phyloP scores from a whole-genome alignment of 2,888 invertebrate species.

The Pharmacophagus antenor region DNA sequence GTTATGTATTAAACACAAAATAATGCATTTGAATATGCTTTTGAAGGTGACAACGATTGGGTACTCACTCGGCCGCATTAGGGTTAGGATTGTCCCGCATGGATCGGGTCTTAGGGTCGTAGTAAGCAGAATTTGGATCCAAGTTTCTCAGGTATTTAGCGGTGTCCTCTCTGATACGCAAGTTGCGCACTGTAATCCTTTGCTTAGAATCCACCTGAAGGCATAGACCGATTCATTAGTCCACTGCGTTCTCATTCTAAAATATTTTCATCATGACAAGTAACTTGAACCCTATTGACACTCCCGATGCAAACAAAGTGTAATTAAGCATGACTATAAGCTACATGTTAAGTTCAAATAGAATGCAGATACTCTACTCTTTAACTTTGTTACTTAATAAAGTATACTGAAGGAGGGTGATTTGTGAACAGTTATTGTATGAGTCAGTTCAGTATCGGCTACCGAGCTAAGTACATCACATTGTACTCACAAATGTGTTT shows the following conservation, averaged over 20 bases:
- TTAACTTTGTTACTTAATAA: no score
- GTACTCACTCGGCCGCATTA: conserved; percentile 82
- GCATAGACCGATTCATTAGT: not conserved
- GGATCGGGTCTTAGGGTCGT: conserved; percentile 98
- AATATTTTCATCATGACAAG: no score
- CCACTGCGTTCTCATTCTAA: not conserved
- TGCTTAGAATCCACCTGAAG: conserved; percentile 96
- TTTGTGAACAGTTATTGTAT: no score
- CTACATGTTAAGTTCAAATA: no score
- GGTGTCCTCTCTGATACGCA: conserved; percentile 98
- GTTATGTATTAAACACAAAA: not conserved
- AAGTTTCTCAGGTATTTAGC: conserved; percentile 98
- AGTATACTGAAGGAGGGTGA: no score
- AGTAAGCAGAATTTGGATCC: conserved; percentile 98
- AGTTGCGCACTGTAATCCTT: conserved; percentile 98
- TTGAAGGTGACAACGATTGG: not conserved
- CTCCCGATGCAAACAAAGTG: no score
- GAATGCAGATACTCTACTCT: no score
- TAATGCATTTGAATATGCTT: not conserved
- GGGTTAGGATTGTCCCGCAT: conserved; percentile 98
- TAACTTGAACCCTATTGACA: no score
- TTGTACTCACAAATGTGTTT: no score
- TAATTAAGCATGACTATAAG: no score
- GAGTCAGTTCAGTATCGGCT: no score
- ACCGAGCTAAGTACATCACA: no score